phyloP scores from a whole-genome alignment of 2,797 vertebrate genomes.

The Poecilia wingei region DNA sequence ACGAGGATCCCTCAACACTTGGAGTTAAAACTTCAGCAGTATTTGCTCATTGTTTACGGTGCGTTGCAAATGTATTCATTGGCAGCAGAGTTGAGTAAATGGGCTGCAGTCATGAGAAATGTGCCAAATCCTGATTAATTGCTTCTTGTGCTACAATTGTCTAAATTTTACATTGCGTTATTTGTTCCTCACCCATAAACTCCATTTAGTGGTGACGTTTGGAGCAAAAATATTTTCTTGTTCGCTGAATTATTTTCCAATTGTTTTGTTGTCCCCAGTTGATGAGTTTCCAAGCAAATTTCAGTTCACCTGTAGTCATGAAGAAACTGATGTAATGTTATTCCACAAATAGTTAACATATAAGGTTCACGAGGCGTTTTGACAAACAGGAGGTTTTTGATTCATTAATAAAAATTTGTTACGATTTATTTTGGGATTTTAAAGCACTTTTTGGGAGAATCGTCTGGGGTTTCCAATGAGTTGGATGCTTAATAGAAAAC shows the following conservation, averaged over 20 bases:
- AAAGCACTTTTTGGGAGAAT: conserved; percentile 21
- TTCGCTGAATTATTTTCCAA: conserved; percentile 49
- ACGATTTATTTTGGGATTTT: conserved; percentile 13
- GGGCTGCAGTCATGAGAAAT: conserved; percentile 13
- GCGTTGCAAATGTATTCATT: background rate
- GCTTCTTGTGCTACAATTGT: conserved; percentile 54
- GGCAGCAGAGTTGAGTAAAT: background rate
- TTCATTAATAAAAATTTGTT: conserved; percentile 40
- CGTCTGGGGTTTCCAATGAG: conserved; percentile 35
- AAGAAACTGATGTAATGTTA: conserved; percentile 41
- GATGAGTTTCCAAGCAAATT: conserved; percentile 2
- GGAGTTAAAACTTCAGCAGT: conserved; percentile 14
- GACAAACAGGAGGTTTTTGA: conserved; percentile 13
- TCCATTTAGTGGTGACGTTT: conserved; percentile 42
- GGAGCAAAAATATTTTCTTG: conserved; percentile 25
- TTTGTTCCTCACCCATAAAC: conserved; percentile 35
- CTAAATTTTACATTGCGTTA: conserved; percentile 15
- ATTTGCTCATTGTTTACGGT: conserved; percentile 12
- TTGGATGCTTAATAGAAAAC: conserved; percentile 57
- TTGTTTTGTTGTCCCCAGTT: conserved; percentile 41
- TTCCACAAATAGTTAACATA: conserved; percentile 39
- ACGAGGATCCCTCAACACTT: background rate
- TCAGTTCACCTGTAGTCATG: conserved; percentile 36
- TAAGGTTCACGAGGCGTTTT: conserved; percentile 34
- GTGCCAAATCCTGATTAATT: conserved; percentile 40